Base-by-base conservation (phyloP, 2,888 invertebrate genomes). In the Drosophila multiciliata region DNA sequence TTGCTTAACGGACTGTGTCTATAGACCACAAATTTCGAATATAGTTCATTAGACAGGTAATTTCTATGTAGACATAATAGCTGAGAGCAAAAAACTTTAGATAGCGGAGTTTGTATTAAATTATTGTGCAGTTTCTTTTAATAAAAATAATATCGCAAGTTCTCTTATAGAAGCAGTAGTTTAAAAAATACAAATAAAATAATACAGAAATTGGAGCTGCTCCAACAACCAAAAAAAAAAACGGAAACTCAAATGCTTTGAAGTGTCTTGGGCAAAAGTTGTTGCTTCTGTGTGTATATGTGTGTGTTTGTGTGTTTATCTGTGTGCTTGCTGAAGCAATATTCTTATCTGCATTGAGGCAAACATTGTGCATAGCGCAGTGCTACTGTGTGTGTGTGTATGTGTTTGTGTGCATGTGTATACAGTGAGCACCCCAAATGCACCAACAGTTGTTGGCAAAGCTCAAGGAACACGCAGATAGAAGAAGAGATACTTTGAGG, bases 291-390 rank as follows among this genome's bases (percentile, higher is more conserved):
- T 52, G 49, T 65, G 60, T 61, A 36, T 50, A 23, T 52, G 49
- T 65, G 33, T 23, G 48, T 71, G 23, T 65, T 29, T 53, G 36
- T 52, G 17, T 57, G 50, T 55, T 23, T 63, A 50, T 70, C 29
- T 67, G 38, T 67, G 60, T 61, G 40, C 42, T 36, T 68, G 73
- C 77, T 86, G 79, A 69, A 68, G 76, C 69, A 80, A 78, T 78
- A 81, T 88, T 84, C 87, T 90, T 90, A 90, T 90, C 90, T 90
- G 90, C 90, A 90, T 80, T 87, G 84, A 82, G 79, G 81, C 83
- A 86, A 81, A 73, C 70, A 61, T 75, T 74, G 67, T 77, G 66
- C 69, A 57, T 53, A 63, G 52, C 66, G 65, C 40, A 23, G 8
- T 23, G 23, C 15, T 45, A 45, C 1, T 59, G 23, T 58, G 40